phyloP scores from a whole-genome alignment of 2,113 vertebrate genomes.

The Oophaga pumilio region DNA sequence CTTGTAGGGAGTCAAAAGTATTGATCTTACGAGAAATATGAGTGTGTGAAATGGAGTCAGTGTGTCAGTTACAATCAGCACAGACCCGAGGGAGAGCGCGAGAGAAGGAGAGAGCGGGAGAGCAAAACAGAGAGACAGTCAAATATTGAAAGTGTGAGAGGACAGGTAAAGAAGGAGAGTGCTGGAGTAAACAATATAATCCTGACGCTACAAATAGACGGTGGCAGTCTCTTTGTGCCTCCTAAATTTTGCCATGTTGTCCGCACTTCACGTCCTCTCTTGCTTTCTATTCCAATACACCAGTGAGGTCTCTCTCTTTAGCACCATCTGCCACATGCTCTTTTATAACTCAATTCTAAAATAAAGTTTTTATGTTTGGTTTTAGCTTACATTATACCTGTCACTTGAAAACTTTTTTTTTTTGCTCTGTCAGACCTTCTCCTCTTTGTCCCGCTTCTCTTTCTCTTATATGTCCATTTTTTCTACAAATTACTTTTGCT shows the following conservation, averaged over 20 bases:
- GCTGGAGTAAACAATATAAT: slow-evolving; percentile 40
- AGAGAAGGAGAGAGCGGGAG: background rate
- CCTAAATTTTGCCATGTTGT: background rate
- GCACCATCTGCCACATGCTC: background rate
- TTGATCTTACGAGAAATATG: slow-evolving; percentile 97
- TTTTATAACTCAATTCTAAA: background rate
- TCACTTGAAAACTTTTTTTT: background rate
- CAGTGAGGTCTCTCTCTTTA: background rate
- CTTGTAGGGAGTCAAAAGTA: slow-evolving; percentile 97
- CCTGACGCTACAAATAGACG: slow-evolving; percentile 52
- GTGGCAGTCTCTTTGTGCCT: slow-evolving; percentile 7
- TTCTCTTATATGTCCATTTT: too few species aligned
- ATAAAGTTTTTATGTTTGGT: background rate
- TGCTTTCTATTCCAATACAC: background rate
- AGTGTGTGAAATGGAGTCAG: slow-evolving; percentile 91
- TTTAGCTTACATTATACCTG: background rate
- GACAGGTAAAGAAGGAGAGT: slow-evolving; percentile 61
- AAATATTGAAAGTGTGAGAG: background rate
- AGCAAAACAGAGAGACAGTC: slow-evolving; percentile 25
- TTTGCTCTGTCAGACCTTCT: background rate
- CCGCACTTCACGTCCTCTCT: background rate
- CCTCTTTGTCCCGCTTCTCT: background rate
- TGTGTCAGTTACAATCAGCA: slow-evolving; percentile 96
- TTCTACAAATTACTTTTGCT: too few species aligned
- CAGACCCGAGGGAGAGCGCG: slow-evolving; percentile 86